phyloP scores from a whole-genome alignment of 2,888 invertebrate genomes.

The Acholoe squamosa region DNA sequence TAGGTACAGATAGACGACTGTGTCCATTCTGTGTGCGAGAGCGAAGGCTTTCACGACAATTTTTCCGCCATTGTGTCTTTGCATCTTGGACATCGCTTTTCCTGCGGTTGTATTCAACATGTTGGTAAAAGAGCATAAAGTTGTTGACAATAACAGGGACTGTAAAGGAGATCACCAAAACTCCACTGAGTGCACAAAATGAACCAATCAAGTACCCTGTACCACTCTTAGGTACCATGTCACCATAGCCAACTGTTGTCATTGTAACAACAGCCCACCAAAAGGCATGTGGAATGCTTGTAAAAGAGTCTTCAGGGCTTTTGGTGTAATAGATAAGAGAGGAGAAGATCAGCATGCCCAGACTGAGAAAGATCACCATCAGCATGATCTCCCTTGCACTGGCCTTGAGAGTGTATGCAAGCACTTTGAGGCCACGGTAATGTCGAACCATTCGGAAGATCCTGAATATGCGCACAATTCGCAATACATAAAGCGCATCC shows the following conservation, averaged over 20 bases:
- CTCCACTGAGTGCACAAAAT: slow-evolving; percentile 79
- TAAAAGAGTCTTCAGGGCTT: slow-evolving; percentile 71
- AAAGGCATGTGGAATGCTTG: slow-evolving; percentile 81
- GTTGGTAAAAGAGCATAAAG: slow-evolving; percentile 81
- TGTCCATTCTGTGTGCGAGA: slow-evolving; percentile 4
- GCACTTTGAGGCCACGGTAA: slow-evolving; percentile 80
- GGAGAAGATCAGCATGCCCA: slow-evolving; percentile 82
- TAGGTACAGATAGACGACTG: neutral
- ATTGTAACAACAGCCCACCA: slow-evolving; percentile 82
- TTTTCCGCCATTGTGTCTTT: neutral
- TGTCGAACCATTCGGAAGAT: slow-evolving; percentile 80
- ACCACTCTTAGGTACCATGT: slow-evolving; percentile 78
- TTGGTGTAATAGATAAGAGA: slow-evolving; percentile 81
- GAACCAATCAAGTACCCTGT: slow-evolving; percentile 80
- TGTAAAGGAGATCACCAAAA: slow-evolving; percentile 80
- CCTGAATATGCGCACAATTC: slow-evolving; percentile 79
- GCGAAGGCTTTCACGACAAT: neutral
- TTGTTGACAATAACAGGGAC: slow-evolving; percentile 82
- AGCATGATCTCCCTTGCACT: slow-evolving; percentile 81
- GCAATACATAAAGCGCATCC: slow-evolving; percentile 79
- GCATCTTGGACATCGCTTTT: slow-evolving; percentile 39
- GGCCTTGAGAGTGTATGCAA: slow-evolving; percentile 80
- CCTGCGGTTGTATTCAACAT: slow-evolving; percentile 75
- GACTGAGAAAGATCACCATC: slow-evolving; percentile 80
- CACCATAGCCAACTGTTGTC: slow-evolving; percentile 82